Evolutionary conservation across 2,888 invertebrate species (phyloP), one percentile per base, ranked within the genome.

Genomic region (Pollenia angustigena): DNA sequence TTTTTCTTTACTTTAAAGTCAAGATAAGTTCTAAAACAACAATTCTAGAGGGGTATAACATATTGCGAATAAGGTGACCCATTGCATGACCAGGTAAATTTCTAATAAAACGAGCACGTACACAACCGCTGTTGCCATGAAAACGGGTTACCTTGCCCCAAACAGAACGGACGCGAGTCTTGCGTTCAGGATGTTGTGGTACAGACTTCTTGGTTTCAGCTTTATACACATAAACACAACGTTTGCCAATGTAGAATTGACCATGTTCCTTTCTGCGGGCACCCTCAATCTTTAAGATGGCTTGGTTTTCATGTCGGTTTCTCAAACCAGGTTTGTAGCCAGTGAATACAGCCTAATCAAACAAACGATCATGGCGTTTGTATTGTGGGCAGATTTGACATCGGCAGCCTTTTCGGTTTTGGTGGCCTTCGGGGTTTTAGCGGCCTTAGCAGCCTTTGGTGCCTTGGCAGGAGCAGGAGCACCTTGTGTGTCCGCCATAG

Each of bases 131-230:
- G 94, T 97, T 98, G 86, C 99, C 99, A 94, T 99, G 99, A 42
- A 98, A 95, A 89, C 99, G 95, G 52, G 98, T 99, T 87, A 99
- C 97, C 94, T 99, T 99, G 89, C 99, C 99, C 99, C 99, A 99
- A 94, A 99, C 99, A 48, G 99, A 99, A 85, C 99, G 96, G 90
- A 98, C 95, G 93, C 97, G 97, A 48, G 97, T 97, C 94, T 98
- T 97, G 89, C 96, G 96, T 80, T 96, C 96, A n/a, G 96, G 96
- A 85, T 96, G 97, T 58, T 97, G 97, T 81, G 97, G 97, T 89
- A 97, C 96, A 84, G 97, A 96, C 16, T 97, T 97, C 95, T 97
- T 96, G 91, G 97, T 97, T 94, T 97, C 97, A 1, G 97, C 97
- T 94, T 98, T 98, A 95, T 99, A 99, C 56, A 99, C 99, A 93